phyloP scores from a whole-genome alignment of 2,113 vertebrate genomes.

The Microtus pennsylvanicus region DNA sequence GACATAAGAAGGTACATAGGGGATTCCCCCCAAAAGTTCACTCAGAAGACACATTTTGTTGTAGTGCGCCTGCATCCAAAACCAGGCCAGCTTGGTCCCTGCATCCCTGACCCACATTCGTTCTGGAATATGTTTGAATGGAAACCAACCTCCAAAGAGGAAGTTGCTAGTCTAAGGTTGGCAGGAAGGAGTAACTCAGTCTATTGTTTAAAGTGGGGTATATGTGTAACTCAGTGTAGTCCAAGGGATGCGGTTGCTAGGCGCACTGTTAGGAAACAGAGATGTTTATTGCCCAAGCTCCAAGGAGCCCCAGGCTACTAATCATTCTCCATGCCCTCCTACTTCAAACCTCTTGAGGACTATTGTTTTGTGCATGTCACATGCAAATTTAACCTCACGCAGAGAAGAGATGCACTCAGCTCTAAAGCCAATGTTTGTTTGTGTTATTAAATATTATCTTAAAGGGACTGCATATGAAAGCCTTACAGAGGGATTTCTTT shows the following conservation, averaged over 20 bases:
- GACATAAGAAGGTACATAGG: not conserved
- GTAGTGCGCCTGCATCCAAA: too few relatives aligned
- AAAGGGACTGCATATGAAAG: not conserved
- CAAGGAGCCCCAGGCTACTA: not conserved
- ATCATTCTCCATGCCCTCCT: not conserved
- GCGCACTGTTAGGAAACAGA: too few relatives aligned
- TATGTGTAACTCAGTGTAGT: not conserved
- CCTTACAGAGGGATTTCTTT: not conserved
- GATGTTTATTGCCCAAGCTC: not conserved
- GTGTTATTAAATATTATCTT: not conserved
- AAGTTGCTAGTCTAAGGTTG: too few relatives aligned
- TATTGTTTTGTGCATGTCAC: not conserved
- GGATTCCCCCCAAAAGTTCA: not conserved
- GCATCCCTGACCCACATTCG: not conserved
- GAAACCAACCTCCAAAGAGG: not conserved
- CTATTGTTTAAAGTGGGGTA: not conserved
- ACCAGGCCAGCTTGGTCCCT: not conserved
- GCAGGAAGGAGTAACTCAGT: not conserved
- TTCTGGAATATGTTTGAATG: not conserved
- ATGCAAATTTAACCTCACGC: not conserved
- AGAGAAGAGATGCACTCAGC: not conserved
- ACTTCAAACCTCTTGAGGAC: not conserved
- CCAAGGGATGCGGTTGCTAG: too few relatives aligned
- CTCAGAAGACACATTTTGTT: not conserved
- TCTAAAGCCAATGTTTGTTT: too few relatives aligned